These are phyloP conservation scores for Ophion costatus DNA, from an alignment of 2,888 invertebrate genomes.

Conservation along the genomic window DNA sequence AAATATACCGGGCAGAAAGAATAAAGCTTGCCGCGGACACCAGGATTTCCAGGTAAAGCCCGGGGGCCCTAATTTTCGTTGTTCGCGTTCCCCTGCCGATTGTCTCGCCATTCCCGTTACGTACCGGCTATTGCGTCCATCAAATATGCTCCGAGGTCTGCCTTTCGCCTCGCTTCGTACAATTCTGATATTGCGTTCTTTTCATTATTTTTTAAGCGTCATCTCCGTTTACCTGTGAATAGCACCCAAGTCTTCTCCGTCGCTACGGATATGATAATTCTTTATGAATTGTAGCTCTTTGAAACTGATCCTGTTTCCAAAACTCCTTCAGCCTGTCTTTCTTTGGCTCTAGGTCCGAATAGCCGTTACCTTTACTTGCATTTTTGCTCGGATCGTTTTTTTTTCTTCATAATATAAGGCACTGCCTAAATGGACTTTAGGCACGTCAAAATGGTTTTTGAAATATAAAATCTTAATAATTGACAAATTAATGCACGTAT, in stretches of 20 bases:
- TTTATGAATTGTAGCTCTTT: no score
- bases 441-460: no score
- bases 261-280: no score
- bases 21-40: conserved; percentile 51
- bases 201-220: conserved; percentile 7
- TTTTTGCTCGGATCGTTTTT: no score
- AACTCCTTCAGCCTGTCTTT: no score
- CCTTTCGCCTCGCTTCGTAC: conserved; percentile 11
- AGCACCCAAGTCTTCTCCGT: neutral
- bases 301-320: no score
- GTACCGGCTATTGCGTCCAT: conserved; percentile 58
- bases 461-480: no score
- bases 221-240: conserved; percentile 8
- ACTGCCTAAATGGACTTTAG: no score
- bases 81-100: conserved; percentile 27
- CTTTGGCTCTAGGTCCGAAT: no score
- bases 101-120: conserved; percentile 23
- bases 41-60: conserved; percentile 50
- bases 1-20: conserved; percentile 44
- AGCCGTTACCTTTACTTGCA: no score
- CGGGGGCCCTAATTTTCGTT: conserved; percentile 63
- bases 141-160: conserved; percentile 31
- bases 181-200: neutral
- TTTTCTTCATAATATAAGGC: no score
- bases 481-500: no score